Evolutionary conservation across 2,888 invertebrate species (phyloP).

Genomic region (Cordilura impudica): DNA sequence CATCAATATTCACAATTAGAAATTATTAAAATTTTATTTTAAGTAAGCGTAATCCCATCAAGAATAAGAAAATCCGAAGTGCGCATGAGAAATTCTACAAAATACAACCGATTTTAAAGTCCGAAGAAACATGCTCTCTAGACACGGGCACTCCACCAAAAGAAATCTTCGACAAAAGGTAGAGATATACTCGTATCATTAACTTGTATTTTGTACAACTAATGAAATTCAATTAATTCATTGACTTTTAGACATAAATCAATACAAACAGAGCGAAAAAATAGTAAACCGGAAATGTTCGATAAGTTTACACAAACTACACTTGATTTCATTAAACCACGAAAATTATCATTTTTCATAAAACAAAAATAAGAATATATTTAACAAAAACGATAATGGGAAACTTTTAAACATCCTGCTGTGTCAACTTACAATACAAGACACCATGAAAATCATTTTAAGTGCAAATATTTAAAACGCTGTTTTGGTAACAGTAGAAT

Average conservation of each 20-base stretch:
- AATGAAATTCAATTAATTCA: neutral
- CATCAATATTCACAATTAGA: neutral
- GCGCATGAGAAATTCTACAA: neutral
- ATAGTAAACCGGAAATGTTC: neutral
- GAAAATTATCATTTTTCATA: conserved; percentile 24
- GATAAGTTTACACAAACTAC: conserved; percentile 32
- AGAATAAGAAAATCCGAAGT: neutral
- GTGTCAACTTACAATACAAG: too few relatives aligned
- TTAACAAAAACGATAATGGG: neutral
- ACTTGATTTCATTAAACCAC: neutral
- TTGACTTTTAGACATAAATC: conserved; percentile 17
- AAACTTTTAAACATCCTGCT: too few relatives aligned
- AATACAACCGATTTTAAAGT: neutral
- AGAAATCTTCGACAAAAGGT: neutral
- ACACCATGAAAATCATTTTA: too few relatives aligned
- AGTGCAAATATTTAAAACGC: too few relatives aligned
- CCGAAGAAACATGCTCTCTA: too few relatives aligned
- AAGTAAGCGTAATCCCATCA: neutral
- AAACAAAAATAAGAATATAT: neutral
- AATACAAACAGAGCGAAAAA: conserved; percentile 35
- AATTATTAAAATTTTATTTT: neutral
- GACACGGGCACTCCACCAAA: too few relatives aligned
- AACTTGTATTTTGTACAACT: neutral
- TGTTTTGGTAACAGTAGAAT: too few relatives aligned
- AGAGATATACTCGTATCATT: too few relatives aligned